Base-by-base conservation (phyloP, 2,113 vertebrate genomes). In the Antennarius striatus region DNA sequence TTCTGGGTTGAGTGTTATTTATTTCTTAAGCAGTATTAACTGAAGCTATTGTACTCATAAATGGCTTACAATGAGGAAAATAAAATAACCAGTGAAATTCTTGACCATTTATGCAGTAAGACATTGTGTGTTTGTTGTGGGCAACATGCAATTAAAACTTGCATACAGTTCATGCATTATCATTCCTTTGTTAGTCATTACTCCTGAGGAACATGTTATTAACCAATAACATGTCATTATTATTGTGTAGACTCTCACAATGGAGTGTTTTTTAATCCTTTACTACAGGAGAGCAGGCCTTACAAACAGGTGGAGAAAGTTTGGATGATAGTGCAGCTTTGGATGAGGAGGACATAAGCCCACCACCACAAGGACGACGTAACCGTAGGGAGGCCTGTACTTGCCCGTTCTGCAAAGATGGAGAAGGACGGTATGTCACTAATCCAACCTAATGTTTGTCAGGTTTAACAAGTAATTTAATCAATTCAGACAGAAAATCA, bases 361-460 rank as follows among this genome's bases (percentile, higher is more conserved):
- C 96, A 12, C 93, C 91, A 10, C 92, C 94, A 45, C 93, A 95
- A 79, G 94, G 92, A 14, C 87, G 96, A 49, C 94, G 96, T 43
- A 94, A 94, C 0, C 93, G 96, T 15, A 82, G 97, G 66, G 97
- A 98, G 83, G 96, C 97, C 1, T 98, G 97, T 45, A 98, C 96
- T 56, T 99, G 97, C 59, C 96, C 96, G n/a, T 96, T 95, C 81
- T 99, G 97, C 93, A 98, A 98, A 76, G 96, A 98, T 29, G 95
- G 95, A 42, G 96, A 98, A 81, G 94, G 94, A 61, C 95, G 96
- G 96, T 98, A 81, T 10, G 86, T 75, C 4, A 16, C 40, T 17
- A 1, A 29, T 13, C 7, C 16, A 4, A 36, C 32, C 32, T 36
- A 36, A 4, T 5, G 7, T 36, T 3, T 5, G 5, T 36, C 32